phyloP scores from a whole-genome alignment of 2,797 vertebrate species.

The Aselliscus stoliczkanus region DNA sequence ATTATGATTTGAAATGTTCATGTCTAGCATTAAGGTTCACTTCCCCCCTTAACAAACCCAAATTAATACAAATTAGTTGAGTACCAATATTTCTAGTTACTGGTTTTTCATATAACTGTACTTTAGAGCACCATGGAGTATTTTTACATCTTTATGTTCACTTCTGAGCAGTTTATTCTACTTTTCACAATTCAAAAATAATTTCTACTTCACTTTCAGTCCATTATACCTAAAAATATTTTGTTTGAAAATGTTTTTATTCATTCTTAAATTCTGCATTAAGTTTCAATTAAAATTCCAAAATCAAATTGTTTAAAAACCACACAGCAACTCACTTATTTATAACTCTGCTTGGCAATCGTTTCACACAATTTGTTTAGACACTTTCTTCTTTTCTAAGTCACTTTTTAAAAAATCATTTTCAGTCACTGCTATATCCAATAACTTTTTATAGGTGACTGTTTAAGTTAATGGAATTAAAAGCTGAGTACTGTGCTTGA shows the following conservation, averaged over 20 bases:
- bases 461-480: background rate
- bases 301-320: background rate
- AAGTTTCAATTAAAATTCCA: background rate
- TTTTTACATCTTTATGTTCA: constrained; percentile 1
- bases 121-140: background rate
- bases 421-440: background rate
- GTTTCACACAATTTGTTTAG: background rate
- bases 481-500: background rate
- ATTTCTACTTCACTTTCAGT: background rate
- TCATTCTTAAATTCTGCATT: background rate
- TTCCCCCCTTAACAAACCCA: background rate
- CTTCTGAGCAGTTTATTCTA: background rate
- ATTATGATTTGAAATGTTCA: constrained; percentile 6
- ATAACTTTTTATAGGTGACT: background rate
- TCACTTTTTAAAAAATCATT: background rate
- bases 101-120: background rate
- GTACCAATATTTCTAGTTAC: background rate
- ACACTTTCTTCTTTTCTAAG: background rate
- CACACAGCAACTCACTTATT: background rate
- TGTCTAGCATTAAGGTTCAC: background rate
- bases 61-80: background rate
- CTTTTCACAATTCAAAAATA: background rate
- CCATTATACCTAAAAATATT: background rate
- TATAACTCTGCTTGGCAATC: background rate
- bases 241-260: background rate